phyloP scores from a whole-genome alignment of 2,113 vertebrate species.

The Lamprotornis superbus region DNA sequence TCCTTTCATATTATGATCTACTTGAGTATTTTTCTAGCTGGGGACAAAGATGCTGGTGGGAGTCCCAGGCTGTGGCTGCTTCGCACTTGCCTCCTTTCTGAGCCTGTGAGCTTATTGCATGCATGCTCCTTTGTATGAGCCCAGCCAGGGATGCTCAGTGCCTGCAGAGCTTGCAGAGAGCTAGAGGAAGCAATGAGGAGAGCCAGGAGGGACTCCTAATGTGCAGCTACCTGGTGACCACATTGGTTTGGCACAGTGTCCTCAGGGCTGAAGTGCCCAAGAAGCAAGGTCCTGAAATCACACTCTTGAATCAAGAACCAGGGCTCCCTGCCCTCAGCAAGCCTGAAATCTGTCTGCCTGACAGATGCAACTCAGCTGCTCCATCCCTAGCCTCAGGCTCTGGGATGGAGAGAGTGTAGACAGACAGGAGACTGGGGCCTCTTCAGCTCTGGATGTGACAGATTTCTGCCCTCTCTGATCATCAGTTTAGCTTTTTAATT shows the following conservation, averaged over 20 bases:
- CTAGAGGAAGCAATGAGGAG: neutral
- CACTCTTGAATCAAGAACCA: neutral
- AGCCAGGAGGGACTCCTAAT: neutral
- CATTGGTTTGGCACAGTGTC: neutral
- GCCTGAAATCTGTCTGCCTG: neutral
- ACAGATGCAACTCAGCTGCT: neutral
- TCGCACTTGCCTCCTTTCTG: neutral
- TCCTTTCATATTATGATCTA: neutral
- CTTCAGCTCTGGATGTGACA: neutral
- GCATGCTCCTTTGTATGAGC: neutral
- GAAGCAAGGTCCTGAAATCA: neutral
- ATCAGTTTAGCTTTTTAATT: neutral
- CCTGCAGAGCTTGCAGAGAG: neutral
- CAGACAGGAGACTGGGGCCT: neutral
- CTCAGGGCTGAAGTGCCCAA: neutral
- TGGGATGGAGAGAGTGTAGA: neutral
- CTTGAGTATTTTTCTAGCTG: neutral
- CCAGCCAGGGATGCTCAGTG: rapidly evolving
- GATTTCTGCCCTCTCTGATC: neutral
- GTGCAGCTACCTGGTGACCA: neutral
- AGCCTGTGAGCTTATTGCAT: neutral
- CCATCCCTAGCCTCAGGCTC: neutral
- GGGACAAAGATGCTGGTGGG: neutral
- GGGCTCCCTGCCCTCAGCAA: neutral
- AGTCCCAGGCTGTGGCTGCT: neutral